A percentile compares a stretch with the other conserved stretches of the same genome.
phyloP scores from a whole-genome alignment of 2,113 vertebrate genomes.

The Macquaria ambigua region DNA sequence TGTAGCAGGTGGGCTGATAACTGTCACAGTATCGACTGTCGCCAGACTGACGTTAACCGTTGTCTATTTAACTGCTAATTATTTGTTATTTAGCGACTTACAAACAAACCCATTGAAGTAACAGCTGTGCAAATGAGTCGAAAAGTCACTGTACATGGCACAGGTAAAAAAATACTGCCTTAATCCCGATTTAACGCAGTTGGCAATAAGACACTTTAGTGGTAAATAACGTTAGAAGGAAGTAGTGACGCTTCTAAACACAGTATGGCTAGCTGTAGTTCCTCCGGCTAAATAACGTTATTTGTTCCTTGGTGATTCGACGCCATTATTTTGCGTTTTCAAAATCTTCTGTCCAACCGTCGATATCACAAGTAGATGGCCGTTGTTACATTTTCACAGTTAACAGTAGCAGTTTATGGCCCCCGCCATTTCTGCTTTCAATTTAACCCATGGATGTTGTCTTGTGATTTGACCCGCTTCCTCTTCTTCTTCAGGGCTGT shows the following conservation, averaged over 20 bases:
- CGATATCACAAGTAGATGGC: background rate
- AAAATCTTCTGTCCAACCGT: background rate
- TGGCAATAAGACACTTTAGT: background rate
- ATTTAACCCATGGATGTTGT: background rate
- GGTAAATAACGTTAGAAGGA: background rate
- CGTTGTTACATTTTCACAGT: background rate
- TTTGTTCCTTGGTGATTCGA: background rate
- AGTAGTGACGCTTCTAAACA: background rate
- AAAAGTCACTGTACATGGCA: background rate
- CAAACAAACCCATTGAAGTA: background rate
- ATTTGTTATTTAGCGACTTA: background rate
- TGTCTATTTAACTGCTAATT: background rate
- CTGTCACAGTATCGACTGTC: background rate
- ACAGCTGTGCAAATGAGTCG: background rate
- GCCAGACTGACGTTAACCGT: background rate
- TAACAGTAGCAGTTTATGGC: accelerated
- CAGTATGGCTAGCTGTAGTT: background rate
- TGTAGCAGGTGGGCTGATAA: background rate
- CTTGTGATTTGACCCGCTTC: background rate
- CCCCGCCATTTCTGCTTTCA: constrained; percentile 58
- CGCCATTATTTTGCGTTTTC: background rate
- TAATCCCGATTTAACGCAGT: background rate
- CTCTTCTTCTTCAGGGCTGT: background rate
- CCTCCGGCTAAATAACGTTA: background rate
- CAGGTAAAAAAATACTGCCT: too few species aligned